These are phyloP conservation scores for Chelmon rostratus DNA, from an alignment of 2,797 vertebrate species.

Conservation along the genomic window DNA sequence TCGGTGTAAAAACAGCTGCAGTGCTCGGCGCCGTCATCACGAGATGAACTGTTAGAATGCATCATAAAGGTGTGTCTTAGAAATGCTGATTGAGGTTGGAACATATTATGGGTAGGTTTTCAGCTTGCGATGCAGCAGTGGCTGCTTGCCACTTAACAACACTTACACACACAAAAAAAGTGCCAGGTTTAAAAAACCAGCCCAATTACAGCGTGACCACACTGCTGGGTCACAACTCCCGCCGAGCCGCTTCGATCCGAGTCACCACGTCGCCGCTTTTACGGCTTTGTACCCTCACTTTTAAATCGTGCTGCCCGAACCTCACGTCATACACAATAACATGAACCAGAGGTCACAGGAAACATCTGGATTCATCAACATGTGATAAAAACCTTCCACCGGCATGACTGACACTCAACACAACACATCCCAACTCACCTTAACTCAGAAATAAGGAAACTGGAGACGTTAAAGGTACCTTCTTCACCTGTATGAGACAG, in stretches of 20 bases:
- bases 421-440: too few species aligned
- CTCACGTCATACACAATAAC: not conserved
- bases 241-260: slow-evolving; percentile 4
- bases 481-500: too few species aligned
- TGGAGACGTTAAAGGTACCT: too few species aligned
- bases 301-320: not conserved
- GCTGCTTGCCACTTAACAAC: slow-evolving; percentile 37
- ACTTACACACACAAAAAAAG: not conserved
- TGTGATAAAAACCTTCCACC: not conserved
- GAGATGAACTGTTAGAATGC: not conserved
- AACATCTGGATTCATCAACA: not conserved
- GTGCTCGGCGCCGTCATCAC: slow-evolving; percentile 16
- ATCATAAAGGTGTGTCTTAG: slow-evolving; percentile 4
- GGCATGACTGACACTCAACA: too few species aligned
- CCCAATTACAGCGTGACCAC: slow-evolving; percentile 20
- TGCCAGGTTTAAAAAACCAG: slow-evolving; percentile 26
- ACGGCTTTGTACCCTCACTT: slow-evolving; percentile 14
- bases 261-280: not conserved
- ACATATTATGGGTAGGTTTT: slow-evolving; percentile 37
- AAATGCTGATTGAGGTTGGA: slow-evolving; percentile 36
- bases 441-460: too few species aligned
- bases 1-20: not conserved
- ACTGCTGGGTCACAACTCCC: slow-evolving; percentile 15
- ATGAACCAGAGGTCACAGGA: not conserved
- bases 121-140: slow-evolving; percentile 15